Base-by-base conservation (phyloP, 2,888 invertebrate genomes). In the Pristionchus arcanus region DNA sequence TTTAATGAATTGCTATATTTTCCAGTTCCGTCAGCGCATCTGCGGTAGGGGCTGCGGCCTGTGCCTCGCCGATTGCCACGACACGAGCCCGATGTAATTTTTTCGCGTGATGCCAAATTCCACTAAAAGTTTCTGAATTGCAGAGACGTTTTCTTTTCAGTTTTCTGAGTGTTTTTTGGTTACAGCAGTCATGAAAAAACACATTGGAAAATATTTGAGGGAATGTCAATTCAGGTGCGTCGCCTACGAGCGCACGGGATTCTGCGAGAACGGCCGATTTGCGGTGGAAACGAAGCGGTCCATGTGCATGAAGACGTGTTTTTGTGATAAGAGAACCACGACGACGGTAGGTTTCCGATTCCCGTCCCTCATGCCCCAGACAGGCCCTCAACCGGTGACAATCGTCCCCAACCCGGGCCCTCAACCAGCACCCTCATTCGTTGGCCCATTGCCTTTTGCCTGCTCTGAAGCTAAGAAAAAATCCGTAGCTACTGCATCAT, bases 11-110 rank as follows among this genome's bases (percentile, higher is more conserved):
- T n/a, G n/a, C n/a, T n/a, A n/a, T n/a, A n/a, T n/a, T 4, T 71
- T 34, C 9, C 77, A 77, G 77, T 25, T 77, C 25, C 77, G 77
- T 9, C 59, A 66, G 66, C n/a, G 37, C 7, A 25, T 66, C n/a
- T 86, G 86, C 86, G 86, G 86, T 25, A 34, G 86, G 25, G 86
- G 63, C 25, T 86, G 86, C 66, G 86, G 86, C 0, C 86, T 86
- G 28, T 86, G 86, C 42, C 53, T 55, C 9, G 49, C 25, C 2
- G 86, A 86, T 25, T 86, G 86, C 86, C 34, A 37, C 13, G 86
- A 86, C 49, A 16, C 63, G 9, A 63, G 53, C 28, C 37, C 16
- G 9, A 19, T 55, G 55, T 55, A 25, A 31, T 16, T 7, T 9
- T 4, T 25, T n/a, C 31, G 11, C 31, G 71, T 11, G 19, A 34